A percentile compares a stretch with the other conserved stretches of the same genome.
Conservation (phyloP, 2,113 vertebrate genomes). For the Delphinapterus leucas region DNA sequence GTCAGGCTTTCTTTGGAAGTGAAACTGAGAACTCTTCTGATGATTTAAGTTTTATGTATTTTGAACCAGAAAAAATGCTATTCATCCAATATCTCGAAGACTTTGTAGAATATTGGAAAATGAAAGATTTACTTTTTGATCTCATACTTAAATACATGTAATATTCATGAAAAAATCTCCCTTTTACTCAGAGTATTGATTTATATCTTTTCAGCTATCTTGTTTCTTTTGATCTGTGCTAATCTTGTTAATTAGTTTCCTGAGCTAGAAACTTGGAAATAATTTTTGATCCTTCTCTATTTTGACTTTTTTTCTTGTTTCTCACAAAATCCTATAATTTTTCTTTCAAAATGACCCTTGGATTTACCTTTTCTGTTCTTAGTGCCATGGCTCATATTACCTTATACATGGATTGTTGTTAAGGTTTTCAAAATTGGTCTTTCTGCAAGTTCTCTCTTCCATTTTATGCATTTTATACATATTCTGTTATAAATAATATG, state of each 20-base stretch:
- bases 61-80: conserved; percentile 34
- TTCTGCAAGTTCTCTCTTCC: not conserved
- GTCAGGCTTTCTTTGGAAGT: conserved; percentile 60
- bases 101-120: not conserved
- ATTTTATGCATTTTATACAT: not conserved
- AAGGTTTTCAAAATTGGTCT: not conserved
- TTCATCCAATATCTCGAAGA: conserved; percentile 11
- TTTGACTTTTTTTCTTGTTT: not conserved
- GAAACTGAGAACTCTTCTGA: conserved; percentile 61
- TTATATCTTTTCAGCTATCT: not conserved
- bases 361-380: not conserved
- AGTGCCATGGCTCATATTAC: not conserved
- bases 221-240: not conserved
- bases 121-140: not conserved
- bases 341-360: not conserved
- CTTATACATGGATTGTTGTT: not conserved
- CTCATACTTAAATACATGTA: not conserved
- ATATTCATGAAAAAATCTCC: not conserved
- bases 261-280: not conserved
- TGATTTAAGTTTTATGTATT: conserved; percentile 52
- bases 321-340: not conserved
- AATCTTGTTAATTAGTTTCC: not conserved
- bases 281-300: not conserved
- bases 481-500: not conserved
- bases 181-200: not conserved